phyloP scores from a whole-genome alignment of 2,888 invertebrate genomes.

The Tenthredo mesomela region DNA sequence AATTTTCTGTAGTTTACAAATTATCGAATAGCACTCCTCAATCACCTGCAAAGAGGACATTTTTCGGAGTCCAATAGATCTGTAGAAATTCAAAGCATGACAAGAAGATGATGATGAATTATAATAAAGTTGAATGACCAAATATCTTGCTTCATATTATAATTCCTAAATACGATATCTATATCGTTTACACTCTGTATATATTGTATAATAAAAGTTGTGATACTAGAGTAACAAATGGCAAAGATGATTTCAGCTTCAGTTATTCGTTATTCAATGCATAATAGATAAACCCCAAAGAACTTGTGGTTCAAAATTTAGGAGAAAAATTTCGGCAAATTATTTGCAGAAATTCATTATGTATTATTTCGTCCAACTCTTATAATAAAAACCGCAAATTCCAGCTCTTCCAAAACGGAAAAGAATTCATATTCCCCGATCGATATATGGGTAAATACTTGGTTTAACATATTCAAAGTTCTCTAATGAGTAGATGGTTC shows the following conservation, averaged over 20 bases:
- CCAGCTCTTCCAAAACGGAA: neutral
- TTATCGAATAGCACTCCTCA: neutral
- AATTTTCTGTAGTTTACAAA: neutral
- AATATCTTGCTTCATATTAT: neutral
- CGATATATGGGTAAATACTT: neutral
- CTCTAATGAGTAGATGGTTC: neutral
- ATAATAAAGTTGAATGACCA: neutral
- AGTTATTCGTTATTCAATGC: neutral
- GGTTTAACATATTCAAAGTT: neutral
- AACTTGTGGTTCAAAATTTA: slow-evolving; percentile 3
- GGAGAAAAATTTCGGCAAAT: neutral
- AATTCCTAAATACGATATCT: neutral
- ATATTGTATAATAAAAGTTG: neutral
- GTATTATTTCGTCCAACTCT: neutral
- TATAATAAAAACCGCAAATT: slow-evolving; percentile 3
- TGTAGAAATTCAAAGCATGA: neutral
- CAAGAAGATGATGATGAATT: neutral
- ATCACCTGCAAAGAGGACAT: neutral
- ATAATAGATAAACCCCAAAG: neutral
- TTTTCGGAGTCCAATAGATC: neutral
- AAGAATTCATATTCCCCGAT: neutral
- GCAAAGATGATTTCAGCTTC: neutral
- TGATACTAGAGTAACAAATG: slow-evolving; percentile 11
- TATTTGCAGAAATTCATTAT: neutral
- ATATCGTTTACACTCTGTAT: slow-evolving; percentile 22